Conservation (phyloP, 2,888 invertebrate species). For the Dolichopus griseipennis region DNA sequence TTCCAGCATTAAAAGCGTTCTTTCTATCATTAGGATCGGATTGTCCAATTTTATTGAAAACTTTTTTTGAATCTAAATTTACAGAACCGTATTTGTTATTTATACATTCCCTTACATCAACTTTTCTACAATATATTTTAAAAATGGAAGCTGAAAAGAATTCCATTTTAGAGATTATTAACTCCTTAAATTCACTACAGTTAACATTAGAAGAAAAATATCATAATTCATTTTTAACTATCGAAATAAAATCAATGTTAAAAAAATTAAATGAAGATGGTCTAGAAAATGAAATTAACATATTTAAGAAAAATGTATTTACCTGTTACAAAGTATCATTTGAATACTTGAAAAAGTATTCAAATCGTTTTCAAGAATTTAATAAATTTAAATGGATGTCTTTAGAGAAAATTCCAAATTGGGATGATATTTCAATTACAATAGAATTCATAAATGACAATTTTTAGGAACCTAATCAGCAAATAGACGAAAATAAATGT, state of each 20-base stretch:
- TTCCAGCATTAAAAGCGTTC: constrained; percentile 15
- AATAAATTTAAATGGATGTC: constrained; percentile 8
- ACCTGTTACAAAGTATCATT: too few species aligned
- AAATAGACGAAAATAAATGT: not conserved
- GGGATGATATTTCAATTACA: not conserved
- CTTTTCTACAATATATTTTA: constrained; percentile 14
- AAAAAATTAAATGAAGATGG: too few species aligned
- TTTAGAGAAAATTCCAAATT: not conserved
- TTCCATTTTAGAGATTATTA: constrained; percentile 15
- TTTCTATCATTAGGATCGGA: constrained; percentile 10
- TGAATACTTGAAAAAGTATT: not conserved
- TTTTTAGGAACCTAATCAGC: not conserved
- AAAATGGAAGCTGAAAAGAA: constrained; percentile 16
- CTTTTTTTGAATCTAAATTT: constrained; percentile 16
- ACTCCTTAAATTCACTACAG: too few species aligned
- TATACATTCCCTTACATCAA: constrained; percentile 15
- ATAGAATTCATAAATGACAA: not conserved
- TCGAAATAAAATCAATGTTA: too few species aligned
- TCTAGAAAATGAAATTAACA: too few species aligned
- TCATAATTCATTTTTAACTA: too few species aligned
- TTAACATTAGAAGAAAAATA: too few species aligned
- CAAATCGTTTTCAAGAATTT: not conserved
- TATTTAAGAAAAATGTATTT: too few species aligned
- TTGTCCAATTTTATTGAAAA: constrained; percentile 11
- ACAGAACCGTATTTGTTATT: constrained; percentile 16